These are phyloP conservation scores for Papilio xuthus DNA, from an alignment of 1,140 invertebrate species.

Conservation along the genomic window DNA sequence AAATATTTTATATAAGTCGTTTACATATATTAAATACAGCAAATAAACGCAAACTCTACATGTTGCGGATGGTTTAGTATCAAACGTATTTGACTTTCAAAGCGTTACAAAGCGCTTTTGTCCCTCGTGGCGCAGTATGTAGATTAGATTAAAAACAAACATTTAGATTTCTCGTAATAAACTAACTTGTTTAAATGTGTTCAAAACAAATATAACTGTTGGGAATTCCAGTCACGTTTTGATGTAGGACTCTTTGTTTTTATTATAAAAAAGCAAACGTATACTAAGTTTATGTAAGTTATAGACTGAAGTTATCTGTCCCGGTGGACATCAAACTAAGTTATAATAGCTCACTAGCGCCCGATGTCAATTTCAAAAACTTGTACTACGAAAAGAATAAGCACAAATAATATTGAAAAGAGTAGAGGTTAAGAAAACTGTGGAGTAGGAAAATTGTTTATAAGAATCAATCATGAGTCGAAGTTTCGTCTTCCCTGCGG, in stretches of 20 bases:
- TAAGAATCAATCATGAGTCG: neutral
- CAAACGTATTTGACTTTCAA: conserved; percentile 18
- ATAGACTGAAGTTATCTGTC: too few relatives aligned
- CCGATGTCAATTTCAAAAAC: too few relatives aligned
- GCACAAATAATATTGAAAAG: neutral
- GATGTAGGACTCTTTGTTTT: neutral
- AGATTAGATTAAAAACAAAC: conserved; percentile 22
- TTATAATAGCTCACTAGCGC: too few relatives aligned
- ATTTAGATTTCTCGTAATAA: conserved; percentile 21
- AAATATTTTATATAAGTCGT: conserved; percentile 11
- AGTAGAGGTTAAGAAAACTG: neutral
- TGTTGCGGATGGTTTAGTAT: conserved; percentile 12
- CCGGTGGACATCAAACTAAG: too few relatives aligned
- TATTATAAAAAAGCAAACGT: neutral
- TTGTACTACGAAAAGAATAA: too few relatives aligned
- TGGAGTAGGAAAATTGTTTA: neutral
- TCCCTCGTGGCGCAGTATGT: conserved; percentile 14
- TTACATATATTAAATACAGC: conserved; percentile 19
- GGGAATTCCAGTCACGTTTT: neutral
- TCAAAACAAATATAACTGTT: neutral
- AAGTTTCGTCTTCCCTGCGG: neutral
- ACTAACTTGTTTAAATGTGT: conserved; percentile 14
- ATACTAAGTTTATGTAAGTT: neutral
- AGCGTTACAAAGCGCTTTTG: conserved; percentile 19
- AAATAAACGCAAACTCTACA: neutral